Conservation (phyloP, 2,888 invertebrate genomes). For the Sarcophaga caerulescens region DNA sequence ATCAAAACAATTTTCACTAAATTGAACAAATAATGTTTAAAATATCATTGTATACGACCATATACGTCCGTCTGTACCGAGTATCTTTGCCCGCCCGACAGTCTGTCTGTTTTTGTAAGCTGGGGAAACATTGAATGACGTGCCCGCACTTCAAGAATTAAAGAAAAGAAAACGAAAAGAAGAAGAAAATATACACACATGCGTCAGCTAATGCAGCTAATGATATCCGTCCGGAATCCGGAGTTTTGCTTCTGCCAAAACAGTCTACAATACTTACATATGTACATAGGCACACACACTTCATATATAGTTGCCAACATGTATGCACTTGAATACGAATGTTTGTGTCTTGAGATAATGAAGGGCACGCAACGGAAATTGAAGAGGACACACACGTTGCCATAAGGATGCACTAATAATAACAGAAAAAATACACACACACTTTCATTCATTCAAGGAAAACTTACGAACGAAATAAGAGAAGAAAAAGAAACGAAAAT, state of each 20-base stretch:
- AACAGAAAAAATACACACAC: slow-evolving; percentile 2
- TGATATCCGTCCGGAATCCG: slow-evolving; percentile 70
- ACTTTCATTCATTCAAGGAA: no score
- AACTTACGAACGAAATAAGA: not conserved
- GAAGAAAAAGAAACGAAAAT: slow-evolving; percentile 4
- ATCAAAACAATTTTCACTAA: slow-evolving; percentile 70
- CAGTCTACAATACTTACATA: not conserved
- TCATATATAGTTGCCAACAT: not conserved
- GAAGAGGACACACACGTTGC: slow-evolving; percentile 70
- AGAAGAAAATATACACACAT: slow-evolving; percentile 32
- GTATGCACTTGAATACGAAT: not conserved
- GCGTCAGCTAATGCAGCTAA: slow-evolving; percentile 70
- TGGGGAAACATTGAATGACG: slow-evolving; percentile 38
- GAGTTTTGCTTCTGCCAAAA: slow-evolving; percentile 63
- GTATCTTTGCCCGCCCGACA: not conserved
- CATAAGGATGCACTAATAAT: slow-evolving; percentile 68
- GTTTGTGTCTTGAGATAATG: slow-evolving; percentile 47
- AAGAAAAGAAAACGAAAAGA: slow-evolving; percentile 8
- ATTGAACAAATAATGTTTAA: slow-evolving; percentile 69
- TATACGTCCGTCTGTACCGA: slow-evolving; percentile 19
- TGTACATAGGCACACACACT: not conserved
- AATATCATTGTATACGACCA: slow-evolving; percentile 50
- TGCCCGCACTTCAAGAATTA: not conserved
- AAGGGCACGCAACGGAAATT: slow-evolving; percentile 67
- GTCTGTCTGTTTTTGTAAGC: slow-evolving; percentile 23